Conservation (phyloP, 2,797 vertebrate species). For the Falco columbarius region DNA sequence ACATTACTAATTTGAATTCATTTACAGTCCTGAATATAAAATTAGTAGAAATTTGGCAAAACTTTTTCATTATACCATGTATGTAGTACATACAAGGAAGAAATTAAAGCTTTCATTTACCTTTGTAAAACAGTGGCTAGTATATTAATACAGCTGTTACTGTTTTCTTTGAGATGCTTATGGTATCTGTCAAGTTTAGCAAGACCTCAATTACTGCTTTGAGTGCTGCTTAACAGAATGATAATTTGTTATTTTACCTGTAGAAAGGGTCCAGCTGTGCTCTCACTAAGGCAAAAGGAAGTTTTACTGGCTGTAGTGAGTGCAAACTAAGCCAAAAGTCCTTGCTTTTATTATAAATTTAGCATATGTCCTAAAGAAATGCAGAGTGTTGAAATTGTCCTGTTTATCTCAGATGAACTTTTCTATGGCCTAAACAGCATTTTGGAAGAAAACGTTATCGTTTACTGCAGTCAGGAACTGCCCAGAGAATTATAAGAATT, state of each 20-base stretch:
- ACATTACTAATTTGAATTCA: not conserved
- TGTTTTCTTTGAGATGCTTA: not conserved
- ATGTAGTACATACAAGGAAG: not conserved
- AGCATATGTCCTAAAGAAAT: not conserved
- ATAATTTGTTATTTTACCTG: not conserved
- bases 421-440: not conserved
- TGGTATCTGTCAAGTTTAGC: not conserved
- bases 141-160: not conserved
- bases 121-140: not conserved
- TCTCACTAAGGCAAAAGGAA: not conserved
- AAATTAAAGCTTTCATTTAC: not conserved
- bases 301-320: not conserved
- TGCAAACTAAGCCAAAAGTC: not conserved
- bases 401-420: not conserved
- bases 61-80: not conserved
- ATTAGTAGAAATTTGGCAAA: not conserved
- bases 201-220: not conserved
- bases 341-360: conserved; percentile 10
- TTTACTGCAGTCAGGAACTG: not conserved
- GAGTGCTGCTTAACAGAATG: not conserved
- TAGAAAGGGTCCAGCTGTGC: not conserved
- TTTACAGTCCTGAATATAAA: not conserved
- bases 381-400: not conserved
- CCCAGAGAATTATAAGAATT: not conserved
- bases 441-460: not conserved